Evolutionary conservation across 2,113 vertebrate species (phyloP).

Genomic region (Psittacula cyanocephala): DNA sequence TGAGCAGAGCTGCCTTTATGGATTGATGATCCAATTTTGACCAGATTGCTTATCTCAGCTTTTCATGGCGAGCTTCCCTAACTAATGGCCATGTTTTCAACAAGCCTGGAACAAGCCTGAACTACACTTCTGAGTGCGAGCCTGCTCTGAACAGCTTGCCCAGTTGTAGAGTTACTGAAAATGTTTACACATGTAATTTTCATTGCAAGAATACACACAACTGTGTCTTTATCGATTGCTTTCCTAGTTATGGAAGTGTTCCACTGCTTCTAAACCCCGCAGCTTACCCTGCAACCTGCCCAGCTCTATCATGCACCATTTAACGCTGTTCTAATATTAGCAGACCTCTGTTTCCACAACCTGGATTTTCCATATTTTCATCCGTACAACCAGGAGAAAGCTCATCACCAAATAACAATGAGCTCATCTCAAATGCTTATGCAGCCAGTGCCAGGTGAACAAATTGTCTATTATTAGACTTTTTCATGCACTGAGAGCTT

Average conservation of each 20-base stretch:
- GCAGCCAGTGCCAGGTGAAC: constrained; percentile 59
- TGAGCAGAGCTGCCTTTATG: neutral
- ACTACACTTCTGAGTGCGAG: neutral
- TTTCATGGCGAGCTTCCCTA: neutral
- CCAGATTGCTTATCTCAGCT: neutral
- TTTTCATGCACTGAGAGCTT: constrained; percentile 56
- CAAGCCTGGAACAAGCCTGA: neutral
- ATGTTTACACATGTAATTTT: constrained; percentile 23
- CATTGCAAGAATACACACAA: constrained; percentile 7
- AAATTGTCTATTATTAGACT: constrained; percentile 71
- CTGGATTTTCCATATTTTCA: constrained; percentile 56
- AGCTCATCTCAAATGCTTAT: constrained; percentile 63
- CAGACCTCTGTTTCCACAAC: constrained; percentile 65
- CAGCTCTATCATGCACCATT: constrained; percentile 4
- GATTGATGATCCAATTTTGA: neutral
- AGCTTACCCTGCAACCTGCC: neutral
- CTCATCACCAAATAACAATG: constrained; percentile 64
- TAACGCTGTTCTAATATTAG: constrained; percentile 65
- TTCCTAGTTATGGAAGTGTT: neutral
- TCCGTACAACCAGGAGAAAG: neutral
- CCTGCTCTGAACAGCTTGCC: constrained; percentile 32
- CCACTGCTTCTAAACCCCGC: neutral
- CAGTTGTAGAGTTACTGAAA: constrained; percentile 24
- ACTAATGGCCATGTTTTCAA: neutral
- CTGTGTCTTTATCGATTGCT: constrained; percentile 13